Evolutionary conservation across 2,113 vertebrate genomes (phyloP).

Genomic region (Callospermophilus lateralis): DNA sequence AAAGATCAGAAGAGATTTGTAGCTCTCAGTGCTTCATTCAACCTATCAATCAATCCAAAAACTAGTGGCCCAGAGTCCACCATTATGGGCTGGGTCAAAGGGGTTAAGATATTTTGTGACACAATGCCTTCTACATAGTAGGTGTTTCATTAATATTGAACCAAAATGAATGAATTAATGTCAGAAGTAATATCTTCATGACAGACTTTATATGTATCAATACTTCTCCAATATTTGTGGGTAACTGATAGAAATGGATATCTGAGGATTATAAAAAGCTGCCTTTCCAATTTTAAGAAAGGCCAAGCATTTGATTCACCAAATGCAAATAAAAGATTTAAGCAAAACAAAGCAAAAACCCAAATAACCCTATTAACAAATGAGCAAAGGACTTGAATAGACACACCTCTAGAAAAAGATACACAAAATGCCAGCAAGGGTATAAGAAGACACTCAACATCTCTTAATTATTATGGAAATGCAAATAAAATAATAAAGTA

Average conservation of each 20-base stretch:
- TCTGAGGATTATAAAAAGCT: conserved; percentile 14
- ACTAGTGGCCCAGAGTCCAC: neutral
- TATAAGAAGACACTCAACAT: neutral
- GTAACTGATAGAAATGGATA: neutral
- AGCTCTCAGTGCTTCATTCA: neutral
- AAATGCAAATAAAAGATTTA: neutral
- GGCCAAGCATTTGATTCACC: neutral
- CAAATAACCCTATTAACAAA: neutral
- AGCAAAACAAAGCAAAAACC: neutral
- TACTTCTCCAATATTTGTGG: conserved; percentile 4
- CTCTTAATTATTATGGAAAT: neutral
- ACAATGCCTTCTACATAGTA: neutral
- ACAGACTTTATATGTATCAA: neutral
- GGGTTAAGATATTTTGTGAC: neutral
- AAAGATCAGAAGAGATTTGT: neutral
- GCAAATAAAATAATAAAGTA: neutral
- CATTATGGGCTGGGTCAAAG: neutral
- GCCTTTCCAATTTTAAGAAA: neutral
- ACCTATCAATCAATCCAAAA: neutral
- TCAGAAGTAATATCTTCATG: neutral
- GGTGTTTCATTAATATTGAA: neutral
- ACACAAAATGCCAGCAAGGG: neutral
- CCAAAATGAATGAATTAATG: neutral
- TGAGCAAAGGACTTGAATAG: neutral
- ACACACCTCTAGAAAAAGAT: neutral